Evolutionary conservation across 2,113 vertebrate genomes (phyloP).

Genomic region (Hippocampus abdominalis): DNA sequence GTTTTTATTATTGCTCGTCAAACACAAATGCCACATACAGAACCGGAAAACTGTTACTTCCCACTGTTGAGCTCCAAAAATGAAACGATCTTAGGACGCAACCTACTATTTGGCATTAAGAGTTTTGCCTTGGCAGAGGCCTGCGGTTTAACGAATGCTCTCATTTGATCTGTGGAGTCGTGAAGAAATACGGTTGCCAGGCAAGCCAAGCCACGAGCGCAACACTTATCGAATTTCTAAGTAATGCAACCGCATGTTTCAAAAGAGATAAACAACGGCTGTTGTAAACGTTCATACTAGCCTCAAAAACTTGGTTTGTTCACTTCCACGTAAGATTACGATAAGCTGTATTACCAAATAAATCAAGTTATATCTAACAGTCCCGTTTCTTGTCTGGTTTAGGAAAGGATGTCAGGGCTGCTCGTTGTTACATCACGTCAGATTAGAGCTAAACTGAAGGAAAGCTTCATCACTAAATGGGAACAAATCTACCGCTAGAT

Average conservation of each 20-base stretch:
- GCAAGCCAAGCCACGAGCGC: not conserved
- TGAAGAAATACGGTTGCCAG: not conserved
- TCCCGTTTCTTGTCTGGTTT: not conserved
- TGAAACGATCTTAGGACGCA: not conserved
- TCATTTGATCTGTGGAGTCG: not conserved
- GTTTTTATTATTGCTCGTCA: too few relatives aligned
- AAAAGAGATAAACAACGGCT: not conserved
- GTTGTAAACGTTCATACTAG: not conserved
- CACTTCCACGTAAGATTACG: not conserved
- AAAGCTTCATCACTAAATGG: slow-evolving; percentile 2
- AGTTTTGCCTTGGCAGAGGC: not conserved
- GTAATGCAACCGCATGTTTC: not conserved
- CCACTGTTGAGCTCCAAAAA: too few relatives aligned
- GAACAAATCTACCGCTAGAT: slow-evolving; percentile 8
- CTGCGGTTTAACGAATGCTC: not conserved
- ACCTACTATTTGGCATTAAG: not conserved
- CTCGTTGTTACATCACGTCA: not conserved
- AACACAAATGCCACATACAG: too few relatives aligned
- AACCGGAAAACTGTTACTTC: too few relatives aligned
- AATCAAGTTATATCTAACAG: not conserved
- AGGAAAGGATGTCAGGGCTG: not conserved
- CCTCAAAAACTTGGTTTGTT: not conserved
- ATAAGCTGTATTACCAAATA: not conserved
- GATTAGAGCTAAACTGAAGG: not conserved
- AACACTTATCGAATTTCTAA: not conserved